These are phyloP conservation scores for Muscina levida DNA, from an alignment of 2,888 invertebrate species.

Conservation along the genomic window DNA sequence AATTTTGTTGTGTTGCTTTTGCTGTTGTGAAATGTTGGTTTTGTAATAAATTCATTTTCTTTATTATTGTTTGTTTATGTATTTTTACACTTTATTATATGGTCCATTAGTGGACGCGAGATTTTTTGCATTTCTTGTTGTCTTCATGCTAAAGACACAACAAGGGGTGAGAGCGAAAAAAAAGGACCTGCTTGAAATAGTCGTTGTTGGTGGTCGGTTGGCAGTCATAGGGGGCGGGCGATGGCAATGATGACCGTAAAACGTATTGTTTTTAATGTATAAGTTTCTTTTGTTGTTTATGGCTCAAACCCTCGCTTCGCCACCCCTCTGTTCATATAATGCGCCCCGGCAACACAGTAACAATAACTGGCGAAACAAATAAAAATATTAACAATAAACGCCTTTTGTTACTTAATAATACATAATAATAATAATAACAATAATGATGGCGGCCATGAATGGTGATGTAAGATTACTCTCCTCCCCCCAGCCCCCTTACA, in stretches of 20 bases:
- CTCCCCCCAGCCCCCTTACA: too few relatives aligned
- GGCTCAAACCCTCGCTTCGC: too few relatives aligned
- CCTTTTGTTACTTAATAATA: constrained; percentile 57
- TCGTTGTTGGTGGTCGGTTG: constrained; percentile 1
- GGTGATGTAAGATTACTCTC: constrained; percentile 3
- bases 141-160: background rate
- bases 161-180: background rate
- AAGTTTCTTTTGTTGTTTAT: constrained; percentile 56
- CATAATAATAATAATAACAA: constrained; percentile 11
- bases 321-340: too few relatives aligned
- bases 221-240: too few relatives aligned
- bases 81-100: constrained; percentile 55
- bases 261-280: constrained; percentile 59
- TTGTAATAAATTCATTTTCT: constrained; percentile 52
- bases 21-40: constrained; percentile 22
- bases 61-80: constrained; percentile 55
- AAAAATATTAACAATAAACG: constrained; percentile 49
- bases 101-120: constrained; percentile 59
- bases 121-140: constrained; percentile 38
- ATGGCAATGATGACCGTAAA: constrained; percentile 53
- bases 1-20: constrained; percentile 38
- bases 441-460: background rate
- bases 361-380: background rate
- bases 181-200: background rate
- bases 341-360: constrained; percentile 24